Percentiles rank a stretch among this genome's conserved stretches.
Conservation (phyloP, 2,113 vertebrate genomes). For the Noctilio leporinus region DNA sequence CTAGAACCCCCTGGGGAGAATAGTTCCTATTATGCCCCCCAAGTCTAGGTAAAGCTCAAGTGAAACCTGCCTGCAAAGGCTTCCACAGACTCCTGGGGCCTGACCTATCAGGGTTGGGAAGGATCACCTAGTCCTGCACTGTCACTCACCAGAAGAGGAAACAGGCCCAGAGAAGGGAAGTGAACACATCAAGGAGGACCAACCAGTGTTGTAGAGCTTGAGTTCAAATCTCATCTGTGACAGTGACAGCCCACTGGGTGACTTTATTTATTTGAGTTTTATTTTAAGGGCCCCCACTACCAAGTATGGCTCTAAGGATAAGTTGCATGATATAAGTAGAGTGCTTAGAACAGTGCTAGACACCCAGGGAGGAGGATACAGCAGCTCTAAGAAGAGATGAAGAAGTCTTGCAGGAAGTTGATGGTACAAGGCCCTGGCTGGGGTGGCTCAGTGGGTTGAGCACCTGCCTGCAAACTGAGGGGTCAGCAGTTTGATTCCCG, state of each 20-base stretch:
- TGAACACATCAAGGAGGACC: not conserved
- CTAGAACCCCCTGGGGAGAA: not conserved
- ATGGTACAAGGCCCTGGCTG: not conserved
- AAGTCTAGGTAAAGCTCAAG: not conserved
- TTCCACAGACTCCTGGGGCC: not conserved
- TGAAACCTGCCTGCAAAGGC: not conserved
- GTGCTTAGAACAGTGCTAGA: not conserved
- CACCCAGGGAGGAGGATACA: fast-evolving
- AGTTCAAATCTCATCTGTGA: not conserved
- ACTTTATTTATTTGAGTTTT: not conserved
- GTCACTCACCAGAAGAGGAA: not conserved
- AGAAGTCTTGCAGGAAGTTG: not conserved
- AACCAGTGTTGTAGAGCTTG: not conserved
- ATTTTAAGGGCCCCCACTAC: not conserved
- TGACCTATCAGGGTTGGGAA: not conserved
- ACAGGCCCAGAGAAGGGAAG: not conserved
- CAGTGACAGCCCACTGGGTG: not conserved
- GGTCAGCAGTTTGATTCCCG: too few species aligned
- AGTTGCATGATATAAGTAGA: fast-evolving
- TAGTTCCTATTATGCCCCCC: not conserved
- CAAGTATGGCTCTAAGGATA: fast-evolving
- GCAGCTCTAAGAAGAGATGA: not conserved
- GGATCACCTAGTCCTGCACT: not conserved
- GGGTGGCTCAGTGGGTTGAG: too few species aligned
- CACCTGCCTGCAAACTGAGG: too few species aligned